Base-by-base conservation (phyloP, 1,140 invertebrate species). In the Drosophila ananassae region DNA sequence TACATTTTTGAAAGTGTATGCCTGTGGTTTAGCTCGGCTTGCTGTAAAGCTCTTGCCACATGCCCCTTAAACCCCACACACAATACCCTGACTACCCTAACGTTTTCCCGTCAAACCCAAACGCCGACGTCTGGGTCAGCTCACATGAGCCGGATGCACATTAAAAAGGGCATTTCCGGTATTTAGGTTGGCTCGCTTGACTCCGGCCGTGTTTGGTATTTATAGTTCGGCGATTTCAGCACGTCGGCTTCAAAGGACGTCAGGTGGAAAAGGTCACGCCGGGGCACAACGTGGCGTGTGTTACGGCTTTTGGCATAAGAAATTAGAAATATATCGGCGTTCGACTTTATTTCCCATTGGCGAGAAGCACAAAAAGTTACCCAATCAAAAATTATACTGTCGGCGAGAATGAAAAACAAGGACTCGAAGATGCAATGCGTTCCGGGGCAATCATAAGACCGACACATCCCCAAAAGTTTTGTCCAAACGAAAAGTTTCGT, bases 141-240 rank as follows among this genome's bases (percentile, higher is more conserved):
- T 58, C 73, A 75, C 72, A 82, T 75, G 82, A 87, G 82, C 82
- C 82, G 82, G 82, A 87, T 87, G 82, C 82, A 83, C 66, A 82
- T 78, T 85, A 82, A 87, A 85, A 87, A 78, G 74, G 83, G 82
- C 82, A 82, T 87, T 85, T 85, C 82, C 82, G 82, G 82, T 85
- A 85, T 85, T 85, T 85, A 81, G 78, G 63, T 82, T 67, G 50
- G 66, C 54, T 44, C 17, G 51, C 46, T 28, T 54, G 24, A 39
- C 22, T 12, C 39, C 34, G 41, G 28, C 54, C 39, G 34, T 55
- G 59, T 48, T 46, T 55, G 32, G 59, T 62, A 71, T 83, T 79
- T 79, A 79, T 83, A 73, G 62, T 80, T 83, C 39, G 54, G 21
- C 54, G 58, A 76, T 60, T 80, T 84, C 64, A 13, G 22, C 59